Conservation (phyloP, 2,888 invertebrate genomes). For the Volucella bombylans region DNA sequence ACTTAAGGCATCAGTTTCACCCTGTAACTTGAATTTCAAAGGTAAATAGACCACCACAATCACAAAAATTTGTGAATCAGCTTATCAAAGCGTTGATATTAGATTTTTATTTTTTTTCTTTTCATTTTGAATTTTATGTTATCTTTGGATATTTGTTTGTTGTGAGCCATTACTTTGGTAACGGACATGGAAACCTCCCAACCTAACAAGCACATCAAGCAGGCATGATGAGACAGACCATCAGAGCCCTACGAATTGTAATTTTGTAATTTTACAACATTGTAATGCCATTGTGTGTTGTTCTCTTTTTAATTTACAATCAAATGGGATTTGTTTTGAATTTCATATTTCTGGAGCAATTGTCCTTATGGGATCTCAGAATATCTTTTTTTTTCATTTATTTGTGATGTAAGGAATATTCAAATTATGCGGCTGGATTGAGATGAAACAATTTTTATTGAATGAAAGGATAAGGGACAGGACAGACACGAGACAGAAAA, state of each 20-base stretch:
- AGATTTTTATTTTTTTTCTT: background rate
- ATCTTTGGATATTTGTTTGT: background rate
- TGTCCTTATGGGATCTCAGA: background rate
- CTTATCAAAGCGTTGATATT: slow-evolving; percentile 9
- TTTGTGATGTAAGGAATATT: background rate
- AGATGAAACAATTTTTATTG: slow-evolving; percentile 28
- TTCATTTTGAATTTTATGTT: background rate
- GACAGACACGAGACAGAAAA: background rate
- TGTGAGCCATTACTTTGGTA: background rate
- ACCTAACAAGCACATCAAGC: background rate
- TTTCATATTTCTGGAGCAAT: slow-evolving; percentile 15
- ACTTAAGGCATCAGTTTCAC: background rate
- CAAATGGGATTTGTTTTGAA: slow-evolving; percentile 35
- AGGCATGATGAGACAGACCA: too few relatives aligned
- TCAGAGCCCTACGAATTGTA: background rate
- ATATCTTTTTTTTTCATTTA: background rate
- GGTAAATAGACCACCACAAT: background rate
- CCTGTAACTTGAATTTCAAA: background rate
- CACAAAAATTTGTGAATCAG: background rate
- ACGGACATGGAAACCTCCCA: background rate
- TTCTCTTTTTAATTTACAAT: slow-evolving; percentile 29
- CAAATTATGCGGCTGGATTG: slow-evolving; percentile 36
- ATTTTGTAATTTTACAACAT: slow-evolving; percentile 27
- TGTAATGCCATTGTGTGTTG: slow-evolving; percentile 23
- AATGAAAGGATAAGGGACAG: slow-evolving; percentile 13